Evolutionary conservation across 2,888 invertebrate genomes (phyloP).

Genomic region (Andrena trimmerana): DNA sequence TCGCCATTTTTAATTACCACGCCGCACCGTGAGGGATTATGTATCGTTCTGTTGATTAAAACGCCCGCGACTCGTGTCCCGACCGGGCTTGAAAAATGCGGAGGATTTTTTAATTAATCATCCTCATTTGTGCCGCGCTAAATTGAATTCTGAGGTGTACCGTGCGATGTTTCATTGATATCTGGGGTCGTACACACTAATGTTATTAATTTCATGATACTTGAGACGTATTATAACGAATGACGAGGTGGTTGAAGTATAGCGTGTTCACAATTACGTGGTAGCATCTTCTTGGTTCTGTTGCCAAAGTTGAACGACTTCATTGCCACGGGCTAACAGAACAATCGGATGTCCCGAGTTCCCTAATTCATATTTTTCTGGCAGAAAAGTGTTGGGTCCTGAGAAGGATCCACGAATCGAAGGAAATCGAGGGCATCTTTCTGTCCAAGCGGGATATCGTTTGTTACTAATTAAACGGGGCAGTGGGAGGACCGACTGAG

Average conservation of each 20-base stretch:
- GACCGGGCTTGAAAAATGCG: background rate
- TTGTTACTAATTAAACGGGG: slow-evolving; percentile 50
- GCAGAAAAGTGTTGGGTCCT: background rate
- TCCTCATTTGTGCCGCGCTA: background rate
- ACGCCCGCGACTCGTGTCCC: background rate
- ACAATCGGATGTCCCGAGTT: background rate
- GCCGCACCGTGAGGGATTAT: slow-evolving; percentile 5
- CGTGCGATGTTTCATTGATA: too few species aligned
- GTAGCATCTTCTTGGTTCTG: too few species aligned
- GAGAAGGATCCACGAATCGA: background rate
- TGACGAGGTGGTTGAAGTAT: too few species aligned
- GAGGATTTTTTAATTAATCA: background rate
- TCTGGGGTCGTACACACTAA: too few species aligned
- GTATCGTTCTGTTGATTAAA: slow-evolving; percentile 15
- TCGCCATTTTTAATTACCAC: slow-evolving; percentile 25
- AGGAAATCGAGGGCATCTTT: background rate
- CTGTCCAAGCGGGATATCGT: slow-evolving; percentile 1
- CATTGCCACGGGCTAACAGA: too few species aligned
- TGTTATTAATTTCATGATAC: too few species aligned
- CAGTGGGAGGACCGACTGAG: slow-evolving; percentile 66
- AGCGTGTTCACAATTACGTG: background rate
- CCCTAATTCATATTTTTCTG: background rate
- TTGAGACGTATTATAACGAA: too few species aligned
- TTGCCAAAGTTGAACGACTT: too few species aligned
- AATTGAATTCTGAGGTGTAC: background rate